Base-by-base conservation (phyloP, 1,140 invertebrate species). In the Zaprionus nigranus region DNA sequence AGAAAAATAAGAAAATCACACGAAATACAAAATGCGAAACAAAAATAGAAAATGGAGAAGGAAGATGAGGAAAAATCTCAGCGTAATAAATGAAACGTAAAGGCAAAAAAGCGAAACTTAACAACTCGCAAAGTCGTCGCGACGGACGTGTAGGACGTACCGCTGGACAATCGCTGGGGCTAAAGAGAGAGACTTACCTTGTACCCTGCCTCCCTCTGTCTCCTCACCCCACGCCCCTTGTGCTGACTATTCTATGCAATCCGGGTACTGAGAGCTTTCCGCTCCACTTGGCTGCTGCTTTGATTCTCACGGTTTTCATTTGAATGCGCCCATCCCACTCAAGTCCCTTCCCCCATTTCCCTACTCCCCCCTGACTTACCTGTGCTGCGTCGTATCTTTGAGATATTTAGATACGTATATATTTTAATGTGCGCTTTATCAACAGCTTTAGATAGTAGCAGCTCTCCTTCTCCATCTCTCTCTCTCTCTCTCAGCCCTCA, bases 401-500 rank as follows among this genome's bases (percentile, higher is more conserved):
- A 88, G 83, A 88, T 86, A 83, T 81, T 88, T 78, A 72, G 83
- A 82, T 87, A 86, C 83, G 77, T 86, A 86, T 86, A 86, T 87
- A 86, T 86, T 86, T 86, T 87, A 83, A 88, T 86, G 84, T 87
- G 80, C 84, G 83, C 83, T 86, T 86, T 86, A 86, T 86, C 84
- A 87, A 88, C 83, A 86, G 83, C 83, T 86, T 88, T 86, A 79
- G 81, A 79, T 83, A 83, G 76, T 68, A 62, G 54, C 60, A 59
- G 40, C 43, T 46, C 38, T 40, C 5, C 6, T 7, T 46, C 40
- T 3, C 40, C 11, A 7, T n/a, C 40, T 3, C 6, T 43, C n/a
- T 43, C n/a, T 43, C 4, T 26, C 22, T 24, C 51, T 56, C 20
- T 30, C 36, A 62, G 65, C 78, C 67, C 49, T n/a, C 63, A 66